A percentile compares a stretch with the other conserved stretches of the same genome.
Evolutionary conservation across 2,797 vertebrate species (phyloP).

Genomic region (Lithobates sylvaticus): DNA sequence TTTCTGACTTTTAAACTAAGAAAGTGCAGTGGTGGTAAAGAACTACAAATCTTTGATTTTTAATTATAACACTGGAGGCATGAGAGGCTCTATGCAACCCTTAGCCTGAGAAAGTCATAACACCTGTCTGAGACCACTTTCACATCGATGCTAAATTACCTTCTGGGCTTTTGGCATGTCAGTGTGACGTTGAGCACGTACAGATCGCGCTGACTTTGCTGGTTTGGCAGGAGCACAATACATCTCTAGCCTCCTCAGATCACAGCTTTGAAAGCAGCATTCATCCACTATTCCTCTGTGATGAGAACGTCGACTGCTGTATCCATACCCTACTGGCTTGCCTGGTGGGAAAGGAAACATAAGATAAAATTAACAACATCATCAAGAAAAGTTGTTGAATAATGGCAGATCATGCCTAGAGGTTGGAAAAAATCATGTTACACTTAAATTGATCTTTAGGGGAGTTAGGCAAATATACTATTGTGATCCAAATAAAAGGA

Average conservation of each 20-base stretch:
- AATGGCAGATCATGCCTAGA: neutral
- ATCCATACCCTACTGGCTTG: constrained; percentile 95
- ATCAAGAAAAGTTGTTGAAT: neutral
- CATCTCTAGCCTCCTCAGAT: constrained; percentile 96
- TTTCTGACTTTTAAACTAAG: no score
- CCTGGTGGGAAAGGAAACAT: constrained; percentile 74
- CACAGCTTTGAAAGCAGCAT: constrained; percentile 99
- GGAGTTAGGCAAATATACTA: neutral
- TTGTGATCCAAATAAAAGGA: neutral
- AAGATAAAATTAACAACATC: neutral
- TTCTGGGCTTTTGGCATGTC: constrained; percentile 92
- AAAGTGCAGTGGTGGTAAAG: neutral
- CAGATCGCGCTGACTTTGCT: constrained; percentile 88
- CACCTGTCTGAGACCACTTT: neutral
- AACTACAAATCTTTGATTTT: neutral
- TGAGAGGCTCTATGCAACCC: neutral
- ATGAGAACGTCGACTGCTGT: constrained; percentile 87
- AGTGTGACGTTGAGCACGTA: constrained; percentile 95
- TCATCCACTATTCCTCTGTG: constrained; percentile 96
- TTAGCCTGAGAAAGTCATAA: neutral
- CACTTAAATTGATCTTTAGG: neutral
- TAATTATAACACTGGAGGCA: neutral
- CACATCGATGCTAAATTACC: constrained; percentile 74
- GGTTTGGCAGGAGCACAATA: constrained; percentile 95
- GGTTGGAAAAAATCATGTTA: neutral